Conservation (phyloP, 2,888 invertebrate species). For the Amiota minor region DNA sequence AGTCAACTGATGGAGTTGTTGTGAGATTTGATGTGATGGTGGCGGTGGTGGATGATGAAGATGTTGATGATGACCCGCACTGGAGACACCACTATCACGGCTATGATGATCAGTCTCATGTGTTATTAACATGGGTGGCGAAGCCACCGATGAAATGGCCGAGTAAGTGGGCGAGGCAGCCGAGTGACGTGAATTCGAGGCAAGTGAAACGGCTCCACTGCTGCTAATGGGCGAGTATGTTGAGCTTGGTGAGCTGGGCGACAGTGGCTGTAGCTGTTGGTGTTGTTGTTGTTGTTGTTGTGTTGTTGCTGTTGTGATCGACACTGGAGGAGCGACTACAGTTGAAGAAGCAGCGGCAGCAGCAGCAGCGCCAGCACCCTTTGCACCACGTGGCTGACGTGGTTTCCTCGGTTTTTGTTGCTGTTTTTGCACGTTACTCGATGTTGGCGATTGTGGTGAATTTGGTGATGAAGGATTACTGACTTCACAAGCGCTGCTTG, state of each 20-base stretch:
- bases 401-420: conserved; percentile 47
- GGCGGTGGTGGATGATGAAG: conserved; percentile 31
- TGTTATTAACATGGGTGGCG: conserved; percentile 36
- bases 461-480: conserved; percentile 62
- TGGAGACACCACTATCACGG: conserved; percentile 70
- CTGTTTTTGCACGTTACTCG: conserved; percentile 26
- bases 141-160: conserved; percentile 48
- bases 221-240: conserved; percentile 56
- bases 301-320: no score
- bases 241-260: conserved; percentile 63
- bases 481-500: conserved; percentile 53
- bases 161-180: conserved; percentile 46
- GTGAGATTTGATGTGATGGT: conserved; percentile 37
- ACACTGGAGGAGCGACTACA: no score
- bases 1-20: conserved; percentile 7
- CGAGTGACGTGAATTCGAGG: conserved; percentile 38
- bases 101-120: conserved; percentile 68
- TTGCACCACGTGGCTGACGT: conserved; percentile 50
- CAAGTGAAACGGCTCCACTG: conserved; percentile 42
- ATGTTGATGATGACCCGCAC: conserved; percentile 50
- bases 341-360: background rate
- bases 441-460: conserved; percentile 58
- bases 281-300: conserved; percentile 21
- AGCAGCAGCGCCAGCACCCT: background rate
- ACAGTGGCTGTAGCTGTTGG: conserved; percentile 39